Base-by-base conservation (phyloP, 2,113 vertebrate species). In the Paracanthobrama guichenoti region DNA sequence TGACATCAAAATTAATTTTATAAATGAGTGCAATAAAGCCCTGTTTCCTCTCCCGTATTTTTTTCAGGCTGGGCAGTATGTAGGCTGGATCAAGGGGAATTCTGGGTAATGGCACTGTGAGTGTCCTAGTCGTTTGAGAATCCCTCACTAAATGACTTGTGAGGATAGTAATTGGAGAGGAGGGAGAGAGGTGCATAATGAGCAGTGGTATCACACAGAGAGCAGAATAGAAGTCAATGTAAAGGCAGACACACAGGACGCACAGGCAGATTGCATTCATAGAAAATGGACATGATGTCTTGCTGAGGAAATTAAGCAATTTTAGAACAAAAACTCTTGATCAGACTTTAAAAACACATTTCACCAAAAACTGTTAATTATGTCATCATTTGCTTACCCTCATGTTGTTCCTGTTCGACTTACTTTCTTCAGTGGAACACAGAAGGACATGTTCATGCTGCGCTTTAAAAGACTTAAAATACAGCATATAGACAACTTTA, bases 111-210 rank as follows among this genome's bases (percentile, higher is more conserved):
- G 71, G 60, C 26, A 50, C 72, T 44, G 46, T 62, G 4, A 74
- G 81, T 66, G 53, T 84, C 57, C 53, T 77, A 62, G 69, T 87
- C 62, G 18, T 77, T 42, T 69, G 60, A 81, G 64, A 28, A n/a
- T 22, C 69, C 24, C 64, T 59, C 59, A 48, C 53, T 80, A 86
- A 86, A 86, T 59, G 69, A 46, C 82, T 81, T 71, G 28, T 82
- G 69, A 85, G 76, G 73, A 44, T 60, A 67, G 46, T 82, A 87
- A 87, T 79, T 87, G 86, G 79, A 78, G 79, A 73, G 86, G 64
- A 82, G 71, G 59, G 71, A 71, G 50, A 46, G 82, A 50, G 35
- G 44, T 78, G 50, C 76, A 71, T 18, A 55, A 72, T 42, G 31
- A 73, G 39, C 59, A 48, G 83, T 7, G 35, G 31, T 78, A 72